Conservation (phyloP, 2,797 vertebrate genomes). For the Linurgus olivaceus region DNA sequence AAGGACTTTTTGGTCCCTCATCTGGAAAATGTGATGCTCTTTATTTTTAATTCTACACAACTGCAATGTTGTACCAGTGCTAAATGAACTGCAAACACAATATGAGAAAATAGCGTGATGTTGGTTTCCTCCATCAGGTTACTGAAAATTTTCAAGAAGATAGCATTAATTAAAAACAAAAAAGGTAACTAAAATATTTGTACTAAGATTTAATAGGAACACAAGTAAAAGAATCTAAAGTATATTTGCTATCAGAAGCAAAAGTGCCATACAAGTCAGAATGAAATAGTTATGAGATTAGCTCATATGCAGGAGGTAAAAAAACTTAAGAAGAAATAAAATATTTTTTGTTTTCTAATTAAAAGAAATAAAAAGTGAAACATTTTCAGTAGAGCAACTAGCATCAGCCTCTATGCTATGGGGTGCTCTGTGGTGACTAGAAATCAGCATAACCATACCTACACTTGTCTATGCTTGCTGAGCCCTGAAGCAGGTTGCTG, state of each 20-base stretch:
- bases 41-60: not conserved
- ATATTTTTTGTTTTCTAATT: not conserved
- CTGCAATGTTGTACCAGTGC: not conserved
- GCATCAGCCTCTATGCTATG: not conserved
- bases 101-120: not conserved
- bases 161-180: not conserved
- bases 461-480: fast-evolving
- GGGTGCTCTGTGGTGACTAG: not conserved
- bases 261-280: not conserved
- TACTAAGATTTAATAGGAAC: not conserved
- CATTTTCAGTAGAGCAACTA: not conserved
- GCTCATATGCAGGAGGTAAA: fast-evolving
- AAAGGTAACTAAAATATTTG: not conserved
- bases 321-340: not conserved
- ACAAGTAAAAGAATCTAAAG: not conserved
- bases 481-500: not conserved
- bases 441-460: not conserved
- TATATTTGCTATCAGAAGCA: not conserved
- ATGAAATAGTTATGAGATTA: not conserved
- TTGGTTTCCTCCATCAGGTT: not conserved
- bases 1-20: not conserved
- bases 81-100: not conserved
- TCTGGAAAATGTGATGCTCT: not conserved
- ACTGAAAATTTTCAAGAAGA: not conserved
- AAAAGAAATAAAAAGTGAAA: not conserved